phyloP scores from a whole-genome alignment of 2,888 invertebrate genomes.

The Agriopis leucophaearia region DNA sequence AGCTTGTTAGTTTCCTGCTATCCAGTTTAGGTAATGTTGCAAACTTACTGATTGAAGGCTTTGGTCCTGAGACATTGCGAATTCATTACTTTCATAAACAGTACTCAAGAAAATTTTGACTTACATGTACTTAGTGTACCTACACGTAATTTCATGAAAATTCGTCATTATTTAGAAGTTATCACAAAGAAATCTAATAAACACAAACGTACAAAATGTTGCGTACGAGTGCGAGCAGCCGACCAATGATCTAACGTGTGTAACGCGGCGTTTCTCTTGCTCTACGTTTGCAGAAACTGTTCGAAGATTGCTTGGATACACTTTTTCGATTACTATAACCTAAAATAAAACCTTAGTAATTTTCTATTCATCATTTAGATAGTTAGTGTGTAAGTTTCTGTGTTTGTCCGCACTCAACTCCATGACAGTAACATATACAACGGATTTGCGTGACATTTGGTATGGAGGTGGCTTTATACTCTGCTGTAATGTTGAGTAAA shows the following conservation, averaged over 20 bases:
- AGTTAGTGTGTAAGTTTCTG: neutral
- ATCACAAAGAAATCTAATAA: neutral
- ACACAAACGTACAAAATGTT: constrained; percentile 23
- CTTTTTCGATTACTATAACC: constrained; percentile 20
- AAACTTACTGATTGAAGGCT: no score
- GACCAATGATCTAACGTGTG: constrained; percentile 10
- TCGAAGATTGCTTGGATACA: constrained; percentile 8
- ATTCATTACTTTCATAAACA: no score
- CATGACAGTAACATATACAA: neutral
- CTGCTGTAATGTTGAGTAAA: no score
- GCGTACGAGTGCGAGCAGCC: constrained; percentile 11
- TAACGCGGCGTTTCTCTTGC: constrained; percentile 26
- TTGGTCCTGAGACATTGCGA: no score
- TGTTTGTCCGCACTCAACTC: no score
- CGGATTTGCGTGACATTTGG: no score
- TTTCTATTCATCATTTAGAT: neutral
- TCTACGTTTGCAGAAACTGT: constrained; percentile 23
- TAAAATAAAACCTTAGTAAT: constrained; percentile 5
- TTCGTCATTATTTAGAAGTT: neutral
- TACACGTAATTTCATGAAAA: neutral
- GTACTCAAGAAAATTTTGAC: no score
- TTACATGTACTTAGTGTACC: no score
- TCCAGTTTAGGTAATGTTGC: no score
- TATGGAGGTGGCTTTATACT: no score
- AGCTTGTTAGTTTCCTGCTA: no score